phyloP scores from a whole-genome alignment of 2,888 invertebrate species.

The Lepidocyrtoides sp. region DNA sequence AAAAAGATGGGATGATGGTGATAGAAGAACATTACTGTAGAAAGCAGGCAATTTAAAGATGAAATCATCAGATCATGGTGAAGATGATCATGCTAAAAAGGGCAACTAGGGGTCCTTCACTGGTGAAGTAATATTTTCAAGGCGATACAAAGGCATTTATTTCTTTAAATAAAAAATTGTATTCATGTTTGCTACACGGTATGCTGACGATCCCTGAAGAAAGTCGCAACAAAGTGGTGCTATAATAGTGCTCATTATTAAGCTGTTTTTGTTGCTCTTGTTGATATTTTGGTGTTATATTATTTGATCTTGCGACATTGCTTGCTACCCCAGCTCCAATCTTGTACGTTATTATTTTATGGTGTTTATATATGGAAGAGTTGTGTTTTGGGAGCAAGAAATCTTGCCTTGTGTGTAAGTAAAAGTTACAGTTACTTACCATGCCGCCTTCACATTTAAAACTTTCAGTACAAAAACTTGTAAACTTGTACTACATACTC shows the following conservation, averaged over 20 bases:
- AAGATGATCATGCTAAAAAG: background rate
- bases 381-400: background rate
- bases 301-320: background rate
- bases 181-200: too few relatives aligned
- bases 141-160: too few relatives aligned
- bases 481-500: too few relatives aligned
- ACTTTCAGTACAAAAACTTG: too few relatives aligned
- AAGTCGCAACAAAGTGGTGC: background rate
- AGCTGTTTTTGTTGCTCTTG: background rate
- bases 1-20: slow-evolving; percentile 25
- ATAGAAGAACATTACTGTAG: background rate
- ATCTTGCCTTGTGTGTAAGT: background rate
- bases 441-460: too few relatives aligned
- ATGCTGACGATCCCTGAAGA: background rate
- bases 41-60: slow-evolving; percentile 4
- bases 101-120: background rate
- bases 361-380: too few relatives aligned
- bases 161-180: too few relatives aligned
- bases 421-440: too few relatives aligned
- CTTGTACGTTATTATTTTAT: background rate
- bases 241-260: background rate
- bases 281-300: background rate
- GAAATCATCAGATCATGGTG: background rate
- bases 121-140: too few relatives aligned
- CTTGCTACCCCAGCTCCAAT: background rate